These are phyloP conservation scores for Alloscopus bannaensis DNA, from an alignment of 2,888 invertebrate species.

Conservation along the genomic window DNA sequence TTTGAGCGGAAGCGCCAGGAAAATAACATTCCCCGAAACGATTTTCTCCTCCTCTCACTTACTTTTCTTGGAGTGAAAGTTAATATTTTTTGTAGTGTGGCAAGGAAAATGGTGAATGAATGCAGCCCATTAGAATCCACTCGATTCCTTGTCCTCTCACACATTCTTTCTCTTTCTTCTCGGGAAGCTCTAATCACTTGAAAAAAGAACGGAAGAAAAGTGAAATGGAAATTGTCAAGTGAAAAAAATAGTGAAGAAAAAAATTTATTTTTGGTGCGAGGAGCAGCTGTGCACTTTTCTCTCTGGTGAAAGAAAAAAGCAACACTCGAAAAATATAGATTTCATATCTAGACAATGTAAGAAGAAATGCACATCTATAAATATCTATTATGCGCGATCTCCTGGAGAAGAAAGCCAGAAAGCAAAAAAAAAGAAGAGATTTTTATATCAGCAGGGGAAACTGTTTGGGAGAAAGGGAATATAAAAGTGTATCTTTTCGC, in stretches of 20 bases:
- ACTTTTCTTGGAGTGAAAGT: no score
- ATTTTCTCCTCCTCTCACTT: no score
- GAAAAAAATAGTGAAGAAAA: neutral
- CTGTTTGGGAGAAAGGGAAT: neutral
- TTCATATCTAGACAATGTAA: no score
- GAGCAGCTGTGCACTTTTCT: neutral
- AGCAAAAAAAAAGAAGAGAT: neutral
- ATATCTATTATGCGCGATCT: neutral
- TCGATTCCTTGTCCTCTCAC: no score
- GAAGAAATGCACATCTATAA: no score
- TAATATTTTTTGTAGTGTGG: no score
- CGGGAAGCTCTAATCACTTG: slow-evolving; percentile 59
- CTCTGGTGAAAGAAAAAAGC: no score
- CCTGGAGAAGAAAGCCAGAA: neutral
- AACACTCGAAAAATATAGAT: no score
- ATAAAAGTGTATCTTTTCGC: slow-evolving; percentile 13
- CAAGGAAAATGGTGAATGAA: no score
- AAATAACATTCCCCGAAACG: no score
- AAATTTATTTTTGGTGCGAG: neutral
- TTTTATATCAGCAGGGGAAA: no score
- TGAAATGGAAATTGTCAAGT: neutral
- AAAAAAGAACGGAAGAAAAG: slow-evolving; percentile 25
- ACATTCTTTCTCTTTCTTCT: slow-evolving; percentile 43
- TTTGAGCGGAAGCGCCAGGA: no score
- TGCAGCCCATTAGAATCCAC: slow-evolving; percentile 57